Evolutionary conservation across 2,797 vertebrate genomes (phyloP).

Genomic region (Oreochromis grahami): DNA sequence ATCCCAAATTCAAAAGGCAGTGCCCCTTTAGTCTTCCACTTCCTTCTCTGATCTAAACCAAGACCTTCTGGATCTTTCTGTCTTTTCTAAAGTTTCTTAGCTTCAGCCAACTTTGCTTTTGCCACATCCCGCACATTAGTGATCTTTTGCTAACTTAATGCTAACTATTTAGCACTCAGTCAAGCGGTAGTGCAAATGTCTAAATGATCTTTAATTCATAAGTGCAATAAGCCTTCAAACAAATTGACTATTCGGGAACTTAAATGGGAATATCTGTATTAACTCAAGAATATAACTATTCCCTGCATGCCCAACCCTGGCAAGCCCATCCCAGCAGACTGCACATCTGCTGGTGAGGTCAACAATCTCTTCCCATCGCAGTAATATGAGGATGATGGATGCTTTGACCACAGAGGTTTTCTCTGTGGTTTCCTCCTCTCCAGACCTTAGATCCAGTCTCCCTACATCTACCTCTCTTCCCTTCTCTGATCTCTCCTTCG

Average conservation of each 20-base stretch:
- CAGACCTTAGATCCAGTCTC: conserved; percentile 38
- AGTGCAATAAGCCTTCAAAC: not conserved
- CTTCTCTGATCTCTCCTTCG: conserved; percentile 31
- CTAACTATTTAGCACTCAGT: not conserved
- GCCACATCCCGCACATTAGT: not conserved
- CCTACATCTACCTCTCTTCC: conserved; percentile 11
- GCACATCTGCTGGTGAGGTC: conserved; percentile 80
- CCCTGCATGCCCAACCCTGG: conserved; percentile 10
- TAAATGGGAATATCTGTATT: conserved; percentile 12
- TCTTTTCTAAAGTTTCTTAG: not conserved
- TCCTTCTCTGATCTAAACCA: not conserved
- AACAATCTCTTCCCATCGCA: conserved; percentile 67
- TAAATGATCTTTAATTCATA: not conserved
- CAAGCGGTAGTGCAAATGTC: not conserved
- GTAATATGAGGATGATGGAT: conserved; percentile 76
- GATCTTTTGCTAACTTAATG: not conserved
- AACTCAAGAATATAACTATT: conserved; percentile 1
- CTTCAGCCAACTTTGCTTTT: not conserved
- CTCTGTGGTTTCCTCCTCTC: conserved; percentile 56
- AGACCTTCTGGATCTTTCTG: not conserved
- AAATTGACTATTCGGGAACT: conserved; percentile 1
- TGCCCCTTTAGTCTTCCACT: too few relatives aligned
- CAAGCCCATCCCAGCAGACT: conserved; percentile 43
- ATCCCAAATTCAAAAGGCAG: not conserved
- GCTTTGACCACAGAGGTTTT: conserved; percentile 66